phyloP scores from a whole-genome alignment of 2,113 vertebrate species.

The Chloebia gouldiae region DNA sequence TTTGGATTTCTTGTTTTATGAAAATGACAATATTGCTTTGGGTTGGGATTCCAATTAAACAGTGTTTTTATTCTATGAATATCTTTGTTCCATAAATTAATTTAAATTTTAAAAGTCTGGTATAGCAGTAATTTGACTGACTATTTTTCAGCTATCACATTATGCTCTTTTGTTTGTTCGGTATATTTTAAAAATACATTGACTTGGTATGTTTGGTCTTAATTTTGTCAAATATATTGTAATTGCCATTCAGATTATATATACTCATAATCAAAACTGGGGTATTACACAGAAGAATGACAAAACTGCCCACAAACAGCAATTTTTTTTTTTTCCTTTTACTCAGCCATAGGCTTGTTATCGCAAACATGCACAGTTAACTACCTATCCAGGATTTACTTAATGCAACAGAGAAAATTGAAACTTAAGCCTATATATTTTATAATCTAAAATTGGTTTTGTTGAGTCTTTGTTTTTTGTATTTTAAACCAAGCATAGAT shows the following conservation, averaged over 20 bases:
- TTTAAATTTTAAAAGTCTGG: background rate
- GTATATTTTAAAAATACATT: background rate
- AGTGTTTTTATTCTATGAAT: background rate
- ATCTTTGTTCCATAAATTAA: background rate
- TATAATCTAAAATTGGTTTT: background rate
- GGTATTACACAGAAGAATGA: background rate
- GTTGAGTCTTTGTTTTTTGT: too few relatives aligned
- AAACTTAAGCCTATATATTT: background rate
- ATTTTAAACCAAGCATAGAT: background rate
- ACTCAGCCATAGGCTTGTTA: background rate
- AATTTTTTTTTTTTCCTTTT: background rate
- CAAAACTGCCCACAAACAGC: background rate
- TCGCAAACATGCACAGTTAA: background rate
- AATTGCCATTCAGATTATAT: background rate
- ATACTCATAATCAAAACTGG: background rate
- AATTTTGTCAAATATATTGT: background rate
- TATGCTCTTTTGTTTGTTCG: background rate
- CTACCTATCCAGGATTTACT: background rate
- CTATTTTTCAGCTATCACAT: background rate
- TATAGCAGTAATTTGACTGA: background rate
- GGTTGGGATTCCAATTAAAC: background rate
- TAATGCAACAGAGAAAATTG: background rate
- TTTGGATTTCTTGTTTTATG: background rate
- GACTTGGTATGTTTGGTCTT: background rate
- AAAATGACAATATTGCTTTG: background rate